A percentile compares a stretch with the other conserved stretches of the same genome.
Conservation (phyloP, 2,113 vertebrate species). For the Spea multiplicata region DNA sequence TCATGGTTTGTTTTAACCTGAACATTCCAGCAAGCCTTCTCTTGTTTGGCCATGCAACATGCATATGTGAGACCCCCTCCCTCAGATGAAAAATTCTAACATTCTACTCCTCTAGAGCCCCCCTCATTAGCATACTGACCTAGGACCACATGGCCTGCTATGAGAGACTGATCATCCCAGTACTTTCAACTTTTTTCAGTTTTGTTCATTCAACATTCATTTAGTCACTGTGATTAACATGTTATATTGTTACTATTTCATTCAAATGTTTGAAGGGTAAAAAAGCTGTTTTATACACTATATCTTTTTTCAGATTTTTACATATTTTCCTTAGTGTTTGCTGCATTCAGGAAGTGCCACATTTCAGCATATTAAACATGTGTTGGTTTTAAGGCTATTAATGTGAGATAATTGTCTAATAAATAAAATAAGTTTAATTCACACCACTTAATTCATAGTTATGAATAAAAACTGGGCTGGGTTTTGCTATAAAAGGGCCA, state of each 20-base stretch:
- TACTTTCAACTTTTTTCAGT: constrained; percentile 16
- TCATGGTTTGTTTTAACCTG: constrained; percentile 56
- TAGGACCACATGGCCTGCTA: constrained; percentile 20
- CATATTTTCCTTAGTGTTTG: too few species aligned
- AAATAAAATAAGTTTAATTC: too few species aligned
- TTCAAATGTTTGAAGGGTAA: too few species aligned
- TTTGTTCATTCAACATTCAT: constrained; percentile 16
- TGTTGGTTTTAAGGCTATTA: too few species aligned
- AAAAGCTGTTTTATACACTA: too few species aligned
- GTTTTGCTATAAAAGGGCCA: too few species aligned
- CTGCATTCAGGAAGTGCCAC: too few species aligned
- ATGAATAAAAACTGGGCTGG: too few species aligned
- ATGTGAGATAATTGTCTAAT: too few species aligned
- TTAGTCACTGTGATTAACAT: not conserved
- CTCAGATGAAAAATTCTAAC: constrained; percentile 29
- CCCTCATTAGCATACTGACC: constrained; percentile 46
- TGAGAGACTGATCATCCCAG: constrained; percentile 23
- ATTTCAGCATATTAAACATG: too few species aligned
- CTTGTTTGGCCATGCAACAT: constrained; percentile 56
- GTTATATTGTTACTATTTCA: not conserved
- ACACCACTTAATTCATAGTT: too few species aligned
- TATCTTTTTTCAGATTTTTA: too few species aligned
- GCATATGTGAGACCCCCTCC: constrained; percentile 21
- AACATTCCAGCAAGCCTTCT: constrained; percentile 57
- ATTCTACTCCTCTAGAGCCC: constrained; percentile 47